phyloP scores from a whole-genome alignment of 1,140 invertebrate genomes.

The Brachystomella parvula region DNA sequence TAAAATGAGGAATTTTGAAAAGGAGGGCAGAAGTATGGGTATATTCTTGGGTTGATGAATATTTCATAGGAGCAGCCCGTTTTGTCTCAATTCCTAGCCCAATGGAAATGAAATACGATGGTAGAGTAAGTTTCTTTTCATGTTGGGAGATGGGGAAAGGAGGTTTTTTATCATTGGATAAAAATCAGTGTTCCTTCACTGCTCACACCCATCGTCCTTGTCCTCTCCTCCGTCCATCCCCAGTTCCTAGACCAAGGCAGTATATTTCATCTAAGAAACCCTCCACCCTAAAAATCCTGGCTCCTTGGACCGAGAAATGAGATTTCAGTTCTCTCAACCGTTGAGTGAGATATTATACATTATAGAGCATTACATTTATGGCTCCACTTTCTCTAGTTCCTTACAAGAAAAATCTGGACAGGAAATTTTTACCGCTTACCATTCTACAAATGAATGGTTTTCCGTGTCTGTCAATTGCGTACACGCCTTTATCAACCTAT shows the following conservation, averaged over 20 bases:
- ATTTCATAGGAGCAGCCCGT: slow-evolving; percentile 13
- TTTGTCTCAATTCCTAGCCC: slow-evolving; percentile 20
- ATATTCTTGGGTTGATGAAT: slow-evolving; percentile 1
- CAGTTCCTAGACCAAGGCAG: neutral
- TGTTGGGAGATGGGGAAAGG: too few species aligned
- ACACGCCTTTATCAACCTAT: too few species aligned
- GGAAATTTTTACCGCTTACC: too few species aligned
- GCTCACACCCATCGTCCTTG: neutral
- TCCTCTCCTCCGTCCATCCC: slow-evolving; percentile 5
- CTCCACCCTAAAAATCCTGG: slow-evolving; percentile 12
- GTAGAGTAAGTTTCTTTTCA: too few species aligned
- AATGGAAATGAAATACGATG: too few species aligned
- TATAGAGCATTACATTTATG: neutral
- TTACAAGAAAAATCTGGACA: too few species aligned
- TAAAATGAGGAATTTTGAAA: neutral
- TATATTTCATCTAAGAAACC: neutral
- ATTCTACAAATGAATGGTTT: too few species aligned
- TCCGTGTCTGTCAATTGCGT: too few species aligned
- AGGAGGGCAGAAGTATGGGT: neutral
- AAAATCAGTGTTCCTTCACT: neutral
- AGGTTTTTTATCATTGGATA: too few species aligned
- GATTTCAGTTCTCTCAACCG: slow-evolving; percentile 26
- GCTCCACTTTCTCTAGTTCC: neutral
- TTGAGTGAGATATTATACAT: slow-evolving; percentile 2
- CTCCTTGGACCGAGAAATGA: slow-evolving; percentile 30